Evolutionary conservation across 1,140 invertebrate species (phyloP).

Genomic region (Atta cephalotes): DNA sequence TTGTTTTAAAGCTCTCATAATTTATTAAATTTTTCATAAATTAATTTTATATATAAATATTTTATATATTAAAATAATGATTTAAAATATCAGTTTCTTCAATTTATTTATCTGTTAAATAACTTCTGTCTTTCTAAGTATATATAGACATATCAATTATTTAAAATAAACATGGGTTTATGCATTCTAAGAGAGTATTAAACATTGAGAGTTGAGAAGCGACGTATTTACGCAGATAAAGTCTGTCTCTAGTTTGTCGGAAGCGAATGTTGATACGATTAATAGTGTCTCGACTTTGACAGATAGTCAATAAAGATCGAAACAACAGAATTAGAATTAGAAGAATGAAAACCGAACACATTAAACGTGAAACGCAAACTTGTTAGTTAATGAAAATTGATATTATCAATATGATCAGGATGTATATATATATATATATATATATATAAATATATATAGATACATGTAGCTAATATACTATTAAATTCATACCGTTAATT

Average conservation of each 20-base stretch:
- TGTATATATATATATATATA: too few species aligned
- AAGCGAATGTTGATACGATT: conserved; percentile 73
- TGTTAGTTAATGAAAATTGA: conserved; percentile 12
- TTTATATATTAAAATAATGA: conserved; percentile 5
- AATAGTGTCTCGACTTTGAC: conserved; percentile 67
- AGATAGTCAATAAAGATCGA: conserved; percentile 64
- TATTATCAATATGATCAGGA: neutral
- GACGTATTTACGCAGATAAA: neutral
- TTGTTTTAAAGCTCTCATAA: neutral
- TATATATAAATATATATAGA: too few species aligned
- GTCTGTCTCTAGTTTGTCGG: conserved; percentile 20
- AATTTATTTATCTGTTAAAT: neutral
- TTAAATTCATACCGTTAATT: too few species aligned
- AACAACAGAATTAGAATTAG: conserved; percentile 47
- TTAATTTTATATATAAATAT: conserved; percentile 18
- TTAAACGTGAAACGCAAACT: conserved; percentile 42
- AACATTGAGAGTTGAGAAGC: neutral
- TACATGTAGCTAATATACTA: neutral
- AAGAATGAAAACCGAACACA: conserved; percentile 2
- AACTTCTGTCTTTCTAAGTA: neutral
- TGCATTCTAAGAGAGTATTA: neutral
- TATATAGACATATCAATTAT: neutral
- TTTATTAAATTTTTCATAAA: neutral
- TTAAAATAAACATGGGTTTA: neutral
- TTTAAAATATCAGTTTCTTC: neutral